phyloP scores from a whole-genome alignment of 2,113 vertebrate genomes.

The Uropsilus gracilis region DNA sequence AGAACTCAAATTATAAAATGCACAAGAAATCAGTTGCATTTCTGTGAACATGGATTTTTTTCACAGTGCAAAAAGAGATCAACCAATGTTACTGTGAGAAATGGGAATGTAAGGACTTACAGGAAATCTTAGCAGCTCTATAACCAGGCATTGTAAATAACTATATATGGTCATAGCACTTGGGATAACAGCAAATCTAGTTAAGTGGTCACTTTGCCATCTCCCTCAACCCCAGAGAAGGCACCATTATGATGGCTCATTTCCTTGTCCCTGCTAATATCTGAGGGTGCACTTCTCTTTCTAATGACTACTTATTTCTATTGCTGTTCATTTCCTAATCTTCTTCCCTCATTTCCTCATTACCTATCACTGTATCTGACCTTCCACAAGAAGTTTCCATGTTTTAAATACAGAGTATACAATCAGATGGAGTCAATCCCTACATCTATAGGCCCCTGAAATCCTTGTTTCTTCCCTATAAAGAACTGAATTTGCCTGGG shows the following conservation, averaged over 20 bases:
- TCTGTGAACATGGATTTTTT: background rate
- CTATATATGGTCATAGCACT: background rate
- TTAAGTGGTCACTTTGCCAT: background rate
- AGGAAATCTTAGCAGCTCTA: background rate
- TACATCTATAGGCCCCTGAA: background rate
- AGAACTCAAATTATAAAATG: background rate
- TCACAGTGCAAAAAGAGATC: background rate
- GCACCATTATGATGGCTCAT: background rate
- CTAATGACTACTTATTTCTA: background rate
- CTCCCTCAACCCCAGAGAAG: background rate
- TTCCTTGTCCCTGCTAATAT: background rate
- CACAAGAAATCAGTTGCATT: background rate
- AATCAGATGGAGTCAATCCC: background rate
- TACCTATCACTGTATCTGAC: background rate
- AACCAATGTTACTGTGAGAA: background rate
- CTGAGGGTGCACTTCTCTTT: background rate
- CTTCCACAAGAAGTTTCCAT: background rate
- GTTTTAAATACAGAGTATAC: background rate
- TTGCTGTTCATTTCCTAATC: background rate
- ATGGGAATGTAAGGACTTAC: background rate
- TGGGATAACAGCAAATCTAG: background rate
- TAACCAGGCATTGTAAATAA: background rate
- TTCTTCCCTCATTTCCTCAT: background rate
- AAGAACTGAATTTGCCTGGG: background rate
- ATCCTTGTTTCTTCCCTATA: background rate